Evolutionary conservation across 2,888 invertebrate genomes (phyloP), one percentile per base, ranked within the genome.

Genomic region (Lagria hirta): DNA sequence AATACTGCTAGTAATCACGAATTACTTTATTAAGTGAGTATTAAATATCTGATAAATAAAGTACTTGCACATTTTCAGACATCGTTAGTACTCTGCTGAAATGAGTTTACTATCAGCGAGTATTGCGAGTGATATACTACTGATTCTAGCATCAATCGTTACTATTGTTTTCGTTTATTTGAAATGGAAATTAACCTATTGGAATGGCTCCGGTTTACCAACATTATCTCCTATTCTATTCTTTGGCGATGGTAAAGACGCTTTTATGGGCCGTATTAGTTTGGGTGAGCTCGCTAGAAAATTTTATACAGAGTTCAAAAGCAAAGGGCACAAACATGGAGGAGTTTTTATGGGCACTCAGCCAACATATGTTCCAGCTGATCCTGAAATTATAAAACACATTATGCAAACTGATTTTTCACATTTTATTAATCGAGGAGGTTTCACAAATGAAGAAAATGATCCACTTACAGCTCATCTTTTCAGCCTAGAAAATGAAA

Each of bases 361-460:
- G 3, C 69, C 68, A 1, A 34, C 47, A 3, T 62, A 62, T 17
- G 29, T 71, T 5, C 55, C 67, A 2, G 32, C 63, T 2, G 66
- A 70, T 50, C 56, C 61, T 6, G 62, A 65, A 6, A 24, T 66
- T 2, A 52, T 70, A n/a, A 66, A 66, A 41, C 32, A 54, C 12
- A 60, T 71, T 5, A 22, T 70, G 28, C 57, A 60, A 3, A 64
- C 59, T 27, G 69, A 70, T 52, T 71, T 70, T 40, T 35, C 48
- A 6, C 51, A 64, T 43, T 70, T 70, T 43, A 54, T 54, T 7
- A 60, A 67, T 41, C 57, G 61, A 11, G 65, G 65, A 6, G 35
- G 58, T 7, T 60, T 60, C 13, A 40, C 49, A 8, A 60, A 67
- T 26, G 62, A 64, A 42, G 48, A 60, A 22, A 41, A 28, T n/a